phyloP scores from a whole-genome alignment of 2,113 vertebrate genomes.

The Micronycteris hirsuta region DNA sequence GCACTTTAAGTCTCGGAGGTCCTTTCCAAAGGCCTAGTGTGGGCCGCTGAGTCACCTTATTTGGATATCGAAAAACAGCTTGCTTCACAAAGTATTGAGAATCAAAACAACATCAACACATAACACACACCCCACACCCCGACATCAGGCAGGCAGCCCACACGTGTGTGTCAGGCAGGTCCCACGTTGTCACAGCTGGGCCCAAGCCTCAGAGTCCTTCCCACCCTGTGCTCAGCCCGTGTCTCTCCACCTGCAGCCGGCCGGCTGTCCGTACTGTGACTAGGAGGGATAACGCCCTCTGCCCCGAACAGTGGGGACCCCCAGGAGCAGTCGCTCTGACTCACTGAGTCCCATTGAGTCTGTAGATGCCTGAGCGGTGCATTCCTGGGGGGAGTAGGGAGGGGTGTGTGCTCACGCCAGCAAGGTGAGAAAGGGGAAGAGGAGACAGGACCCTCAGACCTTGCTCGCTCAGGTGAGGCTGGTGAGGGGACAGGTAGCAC shows the following conservation, averaged over 20 bases:
- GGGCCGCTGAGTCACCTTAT: neutral
- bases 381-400: no score
- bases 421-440: no score
- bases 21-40: neutral
- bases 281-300: neutral
- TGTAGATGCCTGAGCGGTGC: neutral
- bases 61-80: neutral
- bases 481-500: no score
- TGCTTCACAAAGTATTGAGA: neutral
- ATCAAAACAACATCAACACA: neutral
- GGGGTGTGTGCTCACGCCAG: no score
- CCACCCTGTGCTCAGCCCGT: neutral
- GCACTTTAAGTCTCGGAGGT: neutral
- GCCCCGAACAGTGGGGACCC: neutral
- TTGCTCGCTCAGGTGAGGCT: no score
- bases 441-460: no score
- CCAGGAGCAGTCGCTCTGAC: neutral
- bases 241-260: neutral
- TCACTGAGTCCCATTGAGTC: neutral
- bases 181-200: accelerated
- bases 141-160: accelerated
- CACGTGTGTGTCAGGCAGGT: accelerated
- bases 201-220: no score
- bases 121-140: no score
- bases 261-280: neutral